These are phyloP conservation scores for Contarinia nasturtii DNA, from an alignment of 1,140 invertebrate species.

Conservation along the genomic window DNA sequence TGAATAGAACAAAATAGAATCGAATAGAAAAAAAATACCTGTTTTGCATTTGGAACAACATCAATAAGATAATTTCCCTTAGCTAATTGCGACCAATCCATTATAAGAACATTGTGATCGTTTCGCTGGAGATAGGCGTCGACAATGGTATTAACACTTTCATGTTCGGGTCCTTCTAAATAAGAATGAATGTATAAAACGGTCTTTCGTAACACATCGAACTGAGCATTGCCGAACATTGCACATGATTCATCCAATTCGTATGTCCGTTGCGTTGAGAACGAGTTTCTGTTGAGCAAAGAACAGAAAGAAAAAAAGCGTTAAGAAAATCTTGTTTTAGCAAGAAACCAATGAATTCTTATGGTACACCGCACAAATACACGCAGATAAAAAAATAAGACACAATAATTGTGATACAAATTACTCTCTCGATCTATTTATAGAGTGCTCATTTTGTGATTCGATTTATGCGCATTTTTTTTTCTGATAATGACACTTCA, in stretches of 20 bases:
- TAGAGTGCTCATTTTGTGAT: too few relatives aligned
- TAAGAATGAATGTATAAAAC: conserved; percentile 36
- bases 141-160: conserved; percentile 31
- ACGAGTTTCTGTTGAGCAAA: neutral
- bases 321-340: too few relatives aligned
- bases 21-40: conserved; percentile 12
- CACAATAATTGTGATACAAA: too few relatives aligned
- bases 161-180: conserved; percentile 31
- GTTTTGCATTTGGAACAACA: conserved; percentile 29
- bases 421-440: too few relatives aligned
- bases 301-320: too few relatives aligned
- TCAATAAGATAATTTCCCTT: conserved; percentile 32
- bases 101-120: conserved; percentile 26
- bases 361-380: too few relatives aligned
- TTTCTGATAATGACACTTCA: too few relatives aligned
- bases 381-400: too few relatives aligned
- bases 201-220: conserved; percentile 28
- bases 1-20: conserved; percentile 7
- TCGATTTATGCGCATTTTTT: too few relatives aligned
- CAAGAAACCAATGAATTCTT: too few relatives aligned
- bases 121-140: conserved; percentile 21
- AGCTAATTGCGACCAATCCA: conserved; percentile 40
- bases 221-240: conserved; percentile 22
- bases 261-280: conserved; percentile 6
- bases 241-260: conserved; percentile 13